These are phyloP conservation scores for Carposina sasakii DNA, from an alignment of 1,140 invertebrate species.

Conservation along the genomic window DNA sequence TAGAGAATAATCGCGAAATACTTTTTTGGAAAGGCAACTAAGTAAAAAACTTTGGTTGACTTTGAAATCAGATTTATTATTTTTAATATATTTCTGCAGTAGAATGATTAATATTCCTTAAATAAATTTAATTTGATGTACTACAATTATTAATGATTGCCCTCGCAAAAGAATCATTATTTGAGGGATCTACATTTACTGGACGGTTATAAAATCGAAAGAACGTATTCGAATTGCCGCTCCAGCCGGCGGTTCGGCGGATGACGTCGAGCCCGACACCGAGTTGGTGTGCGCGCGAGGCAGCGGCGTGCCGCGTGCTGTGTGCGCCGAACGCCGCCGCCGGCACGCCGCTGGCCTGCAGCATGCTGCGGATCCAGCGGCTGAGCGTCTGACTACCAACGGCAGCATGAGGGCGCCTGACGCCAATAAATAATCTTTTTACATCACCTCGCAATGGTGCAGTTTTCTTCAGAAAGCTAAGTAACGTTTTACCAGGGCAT, in stretches of 20 bases:
- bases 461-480: constrained; percentile 9
- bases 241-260: constrained; percentile 24
- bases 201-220: constrained; percentile 24
- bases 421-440: background rate
- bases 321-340: constrained; percentile 7
- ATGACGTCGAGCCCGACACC: constrained; percentile 21
- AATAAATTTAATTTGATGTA: no score
- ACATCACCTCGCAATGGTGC: background rate
- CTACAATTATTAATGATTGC: background rate
- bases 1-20: no score
- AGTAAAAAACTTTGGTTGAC: no score
- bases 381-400: background rate
- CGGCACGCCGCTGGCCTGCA: constrained; percentile 8
- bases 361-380: background rate
- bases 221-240: constrained; percentile 16
- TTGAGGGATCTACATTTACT: background rate
- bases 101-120: no score
- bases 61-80: no score
- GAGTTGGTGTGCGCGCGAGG: constrained; percentile 17
- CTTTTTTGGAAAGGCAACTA: no score
- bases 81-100: no score
- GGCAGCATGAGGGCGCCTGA: background rate
- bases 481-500: background rate
- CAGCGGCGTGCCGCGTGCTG: constrained; percentile 26
- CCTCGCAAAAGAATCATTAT: background rate